Percentiles rank a stretch among this genome's conserved stretches.
Evolutionary conservation across 2,888 invertebrate species (phyloP).

Genomic region (Stenodera caucasica): DNA sequence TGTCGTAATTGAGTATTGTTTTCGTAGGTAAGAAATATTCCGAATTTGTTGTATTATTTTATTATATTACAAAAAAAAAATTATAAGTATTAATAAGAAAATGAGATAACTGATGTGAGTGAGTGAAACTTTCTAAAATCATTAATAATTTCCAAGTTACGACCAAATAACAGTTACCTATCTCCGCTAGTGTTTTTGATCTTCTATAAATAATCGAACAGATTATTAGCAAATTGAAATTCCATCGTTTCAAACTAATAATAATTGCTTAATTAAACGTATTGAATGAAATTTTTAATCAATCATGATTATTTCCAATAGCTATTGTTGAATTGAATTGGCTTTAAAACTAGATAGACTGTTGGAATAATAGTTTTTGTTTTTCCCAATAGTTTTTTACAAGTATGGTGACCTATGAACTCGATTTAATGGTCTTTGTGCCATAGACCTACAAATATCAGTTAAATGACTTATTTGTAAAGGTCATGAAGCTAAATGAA

Average conservation of each 20-base stretch:
- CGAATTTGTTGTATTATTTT: too few species aligned
- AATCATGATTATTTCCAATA: background rate
- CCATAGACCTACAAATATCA: slow-evolving; percentile 5
- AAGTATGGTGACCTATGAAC: background rate
- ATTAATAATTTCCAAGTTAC: slow-evolving; percentile 3
- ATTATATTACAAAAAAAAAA: too few species aligned
- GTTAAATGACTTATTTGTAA: background rate
- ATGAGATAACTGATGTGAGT: slow-evolving; percentile 3
- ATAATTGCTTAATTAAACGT: background rate
- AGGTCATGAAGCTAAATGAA: background rate
- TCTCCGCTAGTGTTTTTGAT: background rate
- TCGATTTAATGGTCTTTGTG: background rate
- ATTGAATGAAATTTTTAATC: background rate
- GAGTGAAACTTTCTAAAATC: background rate
- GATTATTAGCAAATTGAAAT: background rate
- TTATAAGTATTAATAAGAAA: too few species aligned
- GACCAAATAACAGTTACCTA: background rate
- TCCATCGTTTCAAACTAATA: background rate
- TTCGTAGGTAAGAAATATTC: background rate
- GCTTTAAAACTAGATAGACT: too few species aligned
- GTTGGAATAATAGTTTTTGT: background rate
- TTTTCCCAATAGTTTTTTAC: background rate
- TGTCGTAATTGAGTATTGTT: background rate
- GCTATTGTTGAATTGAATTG: background rate
- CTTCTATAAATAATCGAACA: background rate